Evolutionary conservation across 2,888 invertebrate species (phyloP), one percentile per base, ranked within the genome.

Genomic region (Trissoscelio sp.): DNA sequence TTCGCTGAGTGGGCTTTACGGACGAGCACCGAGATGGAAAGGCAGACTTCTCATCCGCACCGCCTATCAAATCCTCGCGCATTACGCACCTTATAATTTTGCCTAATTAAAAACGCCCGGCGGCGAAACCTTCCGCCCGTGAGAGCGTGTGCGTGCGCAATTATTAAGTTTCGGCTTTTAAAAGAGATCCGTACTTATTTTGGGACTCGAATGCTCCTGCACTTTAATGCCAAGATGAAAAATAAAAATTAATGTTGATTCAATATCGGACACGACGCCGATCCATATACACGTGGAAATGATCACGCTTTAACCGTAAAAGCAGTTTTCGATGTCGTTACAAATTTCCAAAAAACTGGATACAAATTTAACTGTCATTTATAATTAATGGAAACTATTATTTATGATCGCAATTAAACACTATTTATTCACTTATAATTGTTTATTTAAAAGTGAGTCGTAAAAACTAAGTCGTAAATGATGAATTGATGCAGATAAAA

Each of bases 61-160:
- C 78, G 82, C 80, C 80, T 83, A 70, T 83, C 70, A 79, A 81
- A 83, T 85, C 84, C 85, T 81, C 83, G 84, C 79, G 83, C 86
- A 85, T 87, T 86, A 87, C 86, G 85, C 86, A 86, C 88, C 87
- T 86, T 87, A 84, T 87, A 87, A 88, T 88, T 88, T 86, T 58
- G 83, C 82, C 84, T 83, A 86, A 88, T 87, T 87, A 86, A 88
- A 87, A 85, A 82, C 66, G 74, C 44, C 83, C 83, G 82, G 81
- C 79, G 70, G 55, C 77, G 46, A 78, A 70, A 67, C 46, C 42
- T 20, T 77, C 67, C 51, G 37, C 55, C 39, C 37, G 53, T 48
- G 20, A 64, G 39, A 24, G 18, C 37, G 72, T 46, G 16, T 48
- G 60, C 55, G 67, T 22, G 62, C 66, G 53, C 73, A 69, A 79